phyloP scores from a whole-genome alignment of 2,113 vertebrate species.

The Laterallus jamaicensis region DNA sequence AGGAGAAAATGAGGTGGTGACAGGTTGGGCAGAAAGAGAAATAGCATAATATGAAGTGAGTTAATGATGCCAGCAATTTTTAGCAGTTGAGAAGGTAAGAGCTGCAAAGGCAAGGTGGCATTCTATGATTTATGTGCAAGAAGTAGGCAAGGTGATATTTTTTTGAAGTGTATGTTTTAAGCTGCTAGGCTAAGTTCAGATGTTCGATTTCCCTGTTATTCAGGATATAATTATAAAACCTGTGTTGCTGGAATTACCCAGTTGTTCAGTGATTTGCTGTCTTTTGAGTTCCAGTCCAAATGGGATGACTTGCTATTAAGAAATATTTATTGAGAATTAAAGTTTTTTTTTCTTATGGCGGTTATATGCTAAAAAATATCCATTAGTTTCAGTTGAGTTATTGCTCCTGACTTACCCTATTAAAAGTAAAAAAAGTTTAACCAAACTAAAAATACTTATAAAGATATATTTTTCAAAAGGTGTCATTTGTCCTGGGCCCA shows the following conservation, averaged over 20 bases:
- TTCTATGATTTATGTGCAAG: conserved; percentile 53
- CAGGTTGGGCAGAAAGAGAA: conserved; percentile 56
- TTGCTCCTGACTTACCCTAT: neutral
- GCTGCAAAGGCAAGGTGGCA: conserved; percentile 35
- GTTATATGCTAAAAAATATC: neutral
- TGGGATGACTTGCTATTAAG: neutral
- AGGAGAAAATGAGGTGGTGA: conserved; percentile 32
- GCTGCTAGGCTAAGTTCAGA: neutral
- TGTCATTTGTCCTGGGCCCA: neutral
- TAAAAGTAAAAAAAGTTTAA: neutral
- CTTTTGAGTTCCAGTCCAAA: neutral
- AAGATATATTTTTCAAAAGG: neutral
- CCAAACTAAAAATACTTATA: neutral
- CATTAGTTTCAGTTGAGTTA: neutral
- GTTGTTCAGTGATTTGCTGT: neutral
- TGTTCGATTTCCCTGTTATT: neutral
- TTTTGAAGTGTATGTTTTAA: conserved; percentile 26
- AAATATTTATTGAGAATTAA: neutral
- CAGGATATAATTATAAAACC: neutral
- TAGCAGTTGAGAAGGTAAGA: conserved; percentile 24
- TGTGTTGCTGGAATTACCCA: neutral
- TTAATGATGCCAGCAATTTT: conserved; percentile 65
- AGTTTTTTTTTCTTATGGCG: neutral
- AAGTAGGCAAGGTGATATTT: conserved; percentile 17
- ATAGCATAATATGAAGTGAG: conserved; percentile 40